Evolutionary conservation across 2,888 invertebrate species (phyloP).

Genomic region (Acanthosepion esculentum): DNA sequence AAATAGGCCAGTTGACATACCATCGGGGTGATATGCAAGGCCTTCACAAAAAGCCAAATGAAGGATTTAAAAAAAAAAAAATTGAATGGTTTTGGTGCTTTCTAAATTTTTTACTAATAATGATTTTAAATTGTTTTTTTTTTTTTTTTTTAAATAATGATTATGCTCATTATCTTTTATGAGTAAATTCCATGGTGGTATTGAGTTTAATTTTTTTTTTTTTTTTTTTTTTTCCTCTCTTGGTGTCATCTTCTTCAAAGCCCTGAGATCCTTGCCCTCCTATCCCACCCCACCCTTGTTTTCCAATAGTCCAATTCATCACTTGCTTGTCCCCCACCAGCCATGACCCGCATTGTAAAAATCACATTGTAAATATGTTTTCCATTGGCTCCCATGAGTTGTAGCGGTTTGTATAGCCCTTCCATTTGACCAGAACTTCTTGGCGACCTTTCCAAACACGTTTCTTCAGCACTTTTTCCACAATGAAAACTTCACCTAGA

Average conservation of each 20-base stretch:
- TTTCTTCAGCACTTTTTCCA: constrained; percentile 45
- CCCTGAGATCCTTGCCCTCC: constrained; percentile 7
- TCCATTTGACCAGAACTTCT: constrained; percentile 45
- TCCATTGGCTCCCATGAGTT: constrained; percentile 47
- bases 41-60: constrained; percentile 21
- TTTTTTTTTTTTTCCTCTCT: not conserved
- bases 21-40: not conserved
- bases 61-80: not conserved
- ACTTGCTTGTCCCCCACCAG: not conserved
- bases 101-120: not conserved
- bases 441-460: constrained; percentile 42
- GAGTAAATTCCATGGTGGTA: not conserved
- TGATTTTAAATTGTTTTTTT: not conserved
- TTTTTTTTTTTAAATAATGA: not conserved
- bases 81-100: not conserved
- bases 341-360: not conserved
- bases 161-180: not conserved
- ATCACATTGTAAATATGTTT: constrained; percentile 47
- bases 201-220: too few species aligned
- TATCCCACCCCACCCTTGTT: not conserved
- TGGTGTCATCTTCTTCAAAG: not conserved
- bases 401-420: constrained; percentile 43
- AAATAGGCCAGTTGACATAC: not conserved
- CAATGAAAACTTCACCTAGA: constrained; percentile 42
- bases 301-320: not conserved